phyloP scores from a whole-genome alignment of 2,888 invertebrate genomes.

The Calliopum simillimum region DNA sequence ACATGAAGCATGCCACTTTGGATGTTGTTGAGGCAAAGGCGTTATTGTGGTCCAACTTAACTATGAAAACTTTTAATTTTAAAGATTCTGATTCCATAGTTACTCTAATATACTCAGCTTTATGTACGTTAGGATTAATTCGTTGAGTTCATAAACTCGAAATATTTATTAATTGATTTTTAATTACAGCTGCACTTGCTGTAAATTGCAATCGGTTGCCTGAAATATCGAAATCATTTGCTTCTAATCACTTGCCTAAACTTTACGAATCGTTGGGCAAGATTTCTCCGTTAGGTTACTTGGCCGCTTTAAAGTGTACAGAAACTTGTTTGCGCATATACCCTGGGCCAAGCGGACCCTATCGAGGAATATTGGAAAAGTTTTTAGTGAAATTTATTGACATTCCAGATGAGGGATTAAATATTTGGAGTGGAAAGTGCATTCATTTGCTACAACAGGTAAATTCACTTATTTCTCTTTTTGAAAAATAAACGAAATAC shows the following conservation, averaged over 20 bases:
- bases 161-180: too few relatives aligned
- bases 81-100: conserved; percentile 44
- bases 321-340: conserved; percentile 54
- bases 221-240: conserved; percentile 54
- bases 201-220: conserved; percentile 50
- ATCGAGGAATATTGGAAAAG: conserved; percentile 52
- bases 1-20: conserved; percentile 49
- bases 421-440: conserved; percentile 55
- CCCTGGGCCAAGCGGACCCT: conserved; percentile 54
- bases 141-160: too few relatives aligned
- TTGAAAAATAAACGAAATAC: too few relatives aligned
- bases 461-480: too few relatives aligned
- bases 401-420: conserved; percentile 45
- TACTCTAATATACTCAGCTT: conserved; percentile 46
- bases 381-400: conserved; percentile 54
- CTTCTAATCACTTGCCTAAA: conserved; percentile 50
- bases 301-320: conserved; percentile 52
- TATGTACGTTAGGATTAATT: conserved; percentile 38
- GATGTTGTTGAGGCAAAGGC: conserved; percentile 53
- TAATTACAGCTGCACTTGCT: conserved; percentile 41
- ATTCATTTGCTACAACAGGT: conserved; percentile 60
- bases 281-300: conserved; percentile 38
- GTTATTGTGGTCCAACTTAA: conserved; percentile 51
- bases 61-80: conserved; percentile 52
- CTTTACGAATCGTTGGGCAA: conserved; percentile 51